Conservation (phyloP, 1,140 invertebrate species). For the Drosophila simulans region DNA sequence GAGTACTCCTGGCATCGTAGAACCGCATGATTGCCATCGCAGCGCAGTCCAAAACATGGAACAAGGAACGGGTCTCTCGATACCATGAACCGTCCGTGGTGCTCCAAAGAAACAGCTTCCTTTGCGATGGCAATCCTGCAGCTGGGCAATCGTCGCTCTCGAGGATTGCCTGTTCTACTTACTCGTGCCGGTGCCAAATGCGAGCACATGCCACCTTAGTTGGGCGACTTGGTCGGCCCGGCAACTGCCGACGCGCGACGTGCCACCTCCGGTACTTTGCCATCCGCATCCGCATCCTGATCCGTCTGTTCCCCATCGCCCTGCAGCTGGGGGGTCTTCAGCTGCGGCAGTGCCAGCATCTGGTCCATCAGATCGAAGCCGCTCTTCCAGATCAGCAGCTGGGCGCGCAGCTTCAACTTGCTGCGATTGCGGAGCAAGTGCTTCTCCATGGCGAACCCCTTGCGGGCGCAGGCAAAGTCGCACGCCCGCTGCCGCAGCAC, state of each 20-base stretch:
- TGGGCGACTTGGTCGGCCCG: conserved; percentile 16
- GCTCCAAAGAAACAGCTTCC: too few relatives aligned
- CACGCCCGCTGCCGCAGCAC: conserved; percentile 87
- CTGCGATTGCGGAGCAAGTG: conserved; percentile 67
- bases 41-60: background rate
- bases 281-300: background rate
- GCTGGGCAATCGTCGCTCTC: too few relatives aligned
- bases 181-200: conserved; percentile 1
- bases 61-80: too few relatives aligned
- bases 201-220: conserved; percentile 17
- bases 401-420: conserved; percentile 81
- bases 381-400: conserved; percentile 85
- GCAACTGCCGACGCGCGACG: conserved; percentile 56
- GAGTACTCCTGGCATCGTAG: conserved; percentile 1
- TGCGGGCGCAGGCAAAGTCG: conserved; percentile 89
- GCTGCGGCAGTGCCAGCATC: conserved; percentile 58
- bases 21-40: background rate
- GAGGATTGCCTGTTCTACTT: background rate
- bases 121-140: background rate
- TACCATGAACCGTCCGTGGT: too few relatives aligned
- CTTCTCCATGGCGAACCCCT: conserved; percentile 85
- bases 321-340: conserved; percentile 24
- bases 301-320: background rate
- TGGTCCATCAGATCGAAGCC: conserved; percentile 85
- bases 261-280: conserved; percentile 25